Evolutionary conservation across 2,797 vertebrate species (phyloP).

Genomic region (Phataginus tetradactyla): DNA sequence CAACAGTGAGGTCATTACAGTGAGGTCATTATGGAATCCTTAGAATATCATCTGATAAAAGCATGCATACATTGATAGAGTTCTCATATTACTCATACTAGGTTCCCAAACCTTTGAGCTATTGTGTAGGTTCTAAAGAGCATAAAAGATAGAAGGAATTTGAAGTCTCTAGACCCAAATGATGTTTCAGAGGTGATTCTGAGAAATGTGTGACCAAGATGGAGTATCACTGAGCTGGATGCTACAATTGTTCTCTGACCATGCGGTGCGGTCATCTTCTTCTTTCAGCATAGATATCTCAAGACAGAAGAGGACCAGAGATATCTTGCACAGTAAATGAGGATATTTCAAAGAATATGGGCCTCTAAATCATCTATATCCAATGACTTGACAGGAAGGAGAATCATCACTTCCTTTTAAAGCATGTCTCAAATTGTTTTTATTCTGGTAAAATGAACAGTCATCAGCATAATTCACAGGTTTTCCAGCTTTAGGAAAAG

Average conservation of each 20-base stretch:
- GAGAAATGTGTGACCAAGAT: not conserved
- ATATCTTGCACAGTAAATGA: slow-evolving; percentile 26
- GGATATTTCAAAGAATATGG: slow-evolving; percentile 39
- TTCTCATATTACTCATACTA: not conserved
- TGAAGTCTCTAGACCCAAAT: not conserved
- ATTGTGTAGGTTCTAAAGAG: not conserved
- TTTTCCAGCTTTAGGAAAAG: slow-evolving; percentile 44
- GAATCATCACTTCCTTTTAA: slow-evolving; percentile 57
- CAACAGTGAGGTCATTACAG: not conserved
- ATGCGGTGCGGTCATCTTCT: not conserved
- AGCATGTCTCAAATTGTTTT: slow-evolving; percentile 67
- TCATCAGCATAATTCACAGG: slow-evolving; percentile 67
- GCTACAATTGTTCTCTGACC: not conserved
- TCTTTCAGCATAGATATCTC: not conserved
- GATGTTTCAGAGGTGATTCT: not conserved
- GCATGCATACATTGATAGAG: not conserved
- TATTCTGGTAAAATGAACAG: slow-evolving; percentile 67
- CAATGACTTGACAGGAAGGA: slow-evolving; percentile 58
- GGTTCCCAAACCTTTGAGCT: not conserved
- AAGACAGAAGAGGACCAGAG: not conserved
- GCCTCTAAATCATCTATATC: slow-evolving; percentile 16
- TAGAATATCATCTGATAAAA: not conserved
- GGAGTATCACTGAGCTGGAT: not conserved
- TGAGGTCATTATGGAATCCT: not conserved
- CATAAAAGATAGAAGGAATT: not conserved